Conservation (phyloP, 2,888 invertebrate genomes). For the Gastrophysa polygoni region DNA sequence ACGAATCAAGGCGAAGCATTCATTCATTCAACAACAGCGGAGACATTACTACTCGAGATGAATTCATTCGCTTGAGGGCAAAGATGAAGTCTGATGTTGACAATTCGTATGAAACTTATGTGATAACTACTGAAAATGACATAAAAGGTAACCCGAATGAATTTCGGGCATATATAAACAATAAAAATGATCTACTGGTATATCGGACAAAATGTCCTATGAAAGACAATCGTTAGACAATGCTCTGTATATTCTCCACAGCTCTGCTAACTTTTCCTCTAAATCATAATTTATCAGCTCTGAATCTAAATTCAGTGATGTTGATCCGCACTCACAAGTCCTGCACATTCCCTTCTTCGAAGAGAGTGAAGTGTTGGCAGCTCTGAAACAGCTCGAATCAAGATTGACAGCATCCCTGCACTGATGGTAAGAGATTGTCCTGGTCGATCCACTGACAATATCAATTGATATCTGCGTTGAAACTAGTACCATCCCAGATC, state of each 20-base stretch:
- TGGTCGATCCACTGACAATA: not conserved
- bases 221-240: not conserved
- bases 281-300: not conserved
- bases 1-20: not conserved
- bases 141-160: not conserved
- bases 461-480: not conserved
- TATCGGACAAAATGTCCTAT: not conserved
- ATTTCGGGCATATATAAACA: not conserved
- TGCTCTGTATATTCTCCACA: not conserved
- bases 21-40: conserved; percentile 5
- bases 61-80: not conserved
- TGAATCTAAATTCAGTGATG: not conserved
- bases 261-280: not conserved
- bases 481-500: not conserved
- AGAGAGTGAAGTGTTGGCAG: too few relatives aligned
- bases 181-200: not conserved
- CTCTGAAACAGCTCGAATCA: not conserved
- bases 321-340: too few relatives aligned
- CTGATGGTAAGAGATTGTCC: not conserved
- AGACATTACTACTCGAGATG: not conserved
- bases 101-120: not conserved
- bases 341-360: too few relatives aligned
- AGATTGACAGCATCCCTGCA: not conserved
- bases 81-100: not conserved
- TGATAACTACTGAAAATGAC: not conserved